Evolutionary conservation across 1,140 invertebrate genomes (phyloP), one percentile per base, ranked within the genome.

Genomic region (Drosophila serrata): DNA sequence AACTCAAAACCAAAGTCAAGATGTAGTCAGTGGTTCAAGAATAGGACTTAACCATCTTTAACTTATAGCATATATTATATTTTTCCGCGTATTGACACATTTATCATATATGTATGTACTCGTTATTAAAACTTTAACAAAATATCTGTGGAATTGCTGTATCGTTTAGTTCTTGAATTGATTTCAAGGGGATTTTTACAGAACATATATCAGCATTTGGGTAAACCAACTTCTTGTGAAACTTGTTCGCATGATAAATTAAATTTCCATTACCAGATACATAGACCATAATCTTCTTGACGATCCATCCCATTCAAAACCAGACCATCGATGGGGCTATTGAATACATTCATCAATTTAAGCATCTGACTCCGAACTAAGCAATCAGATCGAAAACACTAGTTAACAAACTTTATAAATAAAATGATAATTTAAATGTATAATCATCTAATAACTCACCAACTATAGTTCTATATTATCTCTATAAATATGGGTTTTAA

Each of bases 301-400:
- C 70, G 79, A 82, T 79, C 48, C 65, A 59, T 31, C 35, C 31
- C 49, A 31, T 65, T 53, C 48, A 48, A 56, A 31, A 59, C 9
- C 33, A 60, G 48, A 49, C 12, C 48, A 61, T 64, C 33, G 51
- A 82, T 68, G 75, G 70, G 49, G 58, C 55, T 68, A 76, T 90
- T 79, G 82, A 68, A 81, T 67, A 7, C 6, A 67, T 75, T 60
- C 64, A 88, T 53, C 85, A 80, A 78, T 88, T 88, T 63, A 33
- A 31, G 37, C 15, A 59, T 68, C 70, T 65, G 74, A 68, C 73
- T 69, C 19, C 33, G 46, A 58, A 59, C 69, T 84, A 75, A 75
- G 68, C 69, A 57, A 40, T 48, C n/a, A 35, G 37, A 73, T 67
- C 57, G 53, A 57, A 53, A 33, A n/a, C 61, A 64, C 61, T 17